phyloP scores from a whole-genome alignment of 2,113 vertebrate species.

The Thamnophis sirtalis region DNA sequence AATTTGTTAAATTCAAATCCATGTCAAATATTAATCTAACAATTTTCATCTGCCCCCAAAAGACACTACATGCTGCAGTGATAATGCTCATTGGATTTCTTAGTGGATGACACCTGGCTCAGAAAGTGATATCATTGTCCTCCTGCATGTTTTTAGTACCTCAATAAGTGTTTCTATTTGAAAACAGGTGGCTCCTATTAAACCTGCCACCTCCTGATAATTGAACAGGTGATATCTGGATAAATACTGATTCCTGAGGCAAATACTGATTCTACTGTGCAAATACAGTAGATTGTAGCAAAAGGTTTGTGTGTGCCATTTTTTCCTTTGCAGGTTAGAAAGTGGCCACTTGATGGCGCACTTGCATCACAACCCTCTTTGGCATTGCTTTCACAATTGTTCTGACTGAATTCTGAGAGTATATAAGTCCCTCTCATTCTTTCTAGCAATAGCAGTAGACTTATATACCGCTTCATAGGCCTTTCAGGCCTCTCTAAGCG shows the following conservation, averaged over 20 bases:
- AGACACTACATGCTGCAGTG: not conserved
- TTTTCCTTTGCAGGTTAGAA: not conserved
- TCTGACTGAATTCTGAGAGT: not conserved
- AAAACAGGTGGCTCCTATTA: constrained; percentile 3
- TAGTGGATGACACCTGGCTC: constrained; percentile 6
- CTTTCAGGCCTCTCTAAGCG: too few relatives aligned
- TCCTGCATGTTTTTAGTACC: constrained; percentile 17
- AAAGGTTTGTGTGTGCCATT: not conserved
- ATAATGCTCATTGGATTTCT: not conserved
- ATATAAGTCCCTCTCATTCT: not conserved
- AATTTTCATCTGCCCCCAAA: not conserved
- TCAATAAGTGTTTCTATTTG: constrained; percentile 16
- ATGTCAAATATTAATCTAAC: constrained; percentile 1
- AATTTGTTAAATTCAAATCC: constrained; percentile 1
- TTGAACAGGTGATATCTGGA: constrained; percentile 20
- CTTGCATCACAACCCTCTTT: not conserved
- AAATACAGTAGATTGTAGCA: not conserved
- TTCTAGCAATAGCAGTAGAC: too few relatives aligned
- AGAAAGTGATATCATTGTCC: constrained; percentile 10
- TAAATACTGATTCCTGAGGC: not conserved
- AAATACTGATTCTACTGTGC: too few relatives aligned
- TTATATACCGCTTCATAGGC: too few relatives aligned
- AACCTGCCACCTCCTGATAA: constrained; percentile 13
- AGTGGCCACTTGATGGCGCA: not conserved
- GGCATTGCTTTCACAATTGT: not conserved